These are phyloP conservation scores for Darevskia nairensis DNA, from an alignment of 2,797 vertebrate genomes.

Conservation along the genomic window DNA sequence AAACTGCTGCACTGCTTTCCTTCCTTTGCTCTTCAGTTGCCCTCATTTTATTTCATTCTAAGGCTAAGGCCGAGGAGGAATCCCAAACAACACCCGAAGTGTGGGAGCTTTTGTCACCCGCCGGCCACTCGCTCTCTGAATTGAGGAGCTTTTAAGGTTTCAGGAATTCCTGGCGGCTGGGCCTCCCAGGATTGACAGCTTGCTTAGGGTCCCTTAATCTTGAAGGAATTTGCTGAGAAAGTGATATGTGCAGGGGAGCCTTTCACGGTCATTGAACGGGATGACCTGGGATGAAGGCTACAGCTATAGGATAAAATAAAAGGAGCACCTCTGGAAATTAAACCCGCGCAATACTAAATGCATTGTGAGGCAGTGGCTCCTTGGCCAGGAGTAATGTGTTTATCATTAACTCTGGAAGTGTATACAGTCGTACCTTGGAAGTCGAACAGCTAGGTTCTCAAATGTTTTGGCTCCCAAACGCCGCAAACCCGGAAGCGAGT, in stretches of 20 bases:
- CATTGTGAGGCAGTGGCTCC: background rate
- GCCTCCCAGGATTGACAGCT: constrained; percentile 44
- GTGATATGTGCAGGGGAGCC: constrained; percentile 44
- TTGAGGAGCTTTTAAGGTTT: constrained; percentile 45
- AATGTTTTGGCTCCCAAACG: too few relatives aligned
- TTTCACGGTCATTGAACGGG: background rate
- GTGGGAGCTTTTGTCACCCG: constrained; percentile 56
- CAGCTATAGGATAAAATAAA: background rate
- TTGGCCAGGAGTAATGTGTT: background rate
- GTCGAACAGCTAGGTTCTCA: too few relatives aligned
- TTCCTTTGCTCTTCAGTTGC: background rate
- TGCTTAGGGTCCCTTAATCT: constrained; percentile 58
- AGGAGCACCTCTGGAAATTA: background rate
- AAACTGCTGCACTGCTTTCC: background rate
- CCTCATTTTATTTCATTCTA: background rate
- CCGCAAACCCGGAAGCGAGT: too few relatives aligned
- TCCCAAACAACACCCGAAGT: background rate
- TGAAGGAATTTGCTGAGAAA: constrained; percentile 71
- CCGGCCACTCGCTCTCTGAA: background rate
- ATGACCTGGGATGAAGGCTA: background rate
- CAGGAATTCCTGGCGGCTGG: constrained; percentile 40
- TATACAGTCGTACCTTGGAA: too few relatives aligned
- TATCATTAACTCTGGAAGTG: background rate
- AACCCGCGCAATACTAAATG: too few relatives aligned
- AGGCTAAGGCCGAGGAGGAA: too few relatives aligned